phyloP scores from a whole-genome alignment of 2,797 vertebrate species.

The Meda fulgida region DNA sequence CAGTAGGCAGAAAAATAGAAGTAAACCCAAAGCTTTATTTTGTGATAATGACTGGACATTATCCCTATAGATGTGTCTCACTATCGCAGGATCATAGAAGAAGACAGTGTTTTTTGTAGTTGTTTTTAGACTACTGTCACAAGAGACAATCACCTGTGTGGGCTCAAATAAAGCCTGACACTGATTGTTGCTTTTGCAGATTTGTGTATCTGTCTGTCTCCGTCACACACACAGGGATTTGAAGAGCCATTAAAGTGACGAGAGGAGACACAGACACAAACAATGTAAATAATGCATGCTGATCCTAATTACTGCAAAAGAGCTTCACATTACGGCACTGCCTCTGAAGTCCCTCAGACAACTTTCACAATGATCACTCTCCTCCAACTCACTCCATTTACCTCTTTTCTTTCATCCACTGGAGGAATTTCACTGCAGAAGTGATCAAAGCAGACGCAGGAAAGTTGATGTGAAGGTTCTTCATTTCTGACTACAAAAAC shows the following conservation, averaged over 20 bases:
- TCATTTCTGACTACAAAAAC: slow-evolving; percentile 59
- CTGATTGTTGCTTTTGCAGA: slow-evolving; percentile 29
- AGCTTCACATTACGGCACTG: slow-evolving; percentile 29
- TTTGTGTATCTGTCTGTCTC: slow-evolving; percentile 30
- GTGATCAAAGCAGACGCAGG: slow-evolving; percentile 63
- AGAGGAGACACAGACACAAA: slow-evolving; percentile 31
- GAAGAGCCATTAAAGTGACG: slow-evolving; percentile 29
- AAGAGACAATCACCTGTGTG: slow-evolving; percentile 22
- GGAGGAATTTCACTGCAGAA: slow-evolving; percentile 58
- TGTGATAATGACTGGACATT: background rate
- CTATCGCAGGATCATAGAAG: slow-evolving; percentile 3
- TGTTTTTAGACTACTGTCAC: slow-evolving; percentile 33
- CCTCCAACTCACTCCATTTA: slow-evolving; percentile 32
- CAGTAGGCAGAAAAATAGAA: background rate
- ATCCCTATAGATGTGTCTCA: slow-evolving; percentile 11
- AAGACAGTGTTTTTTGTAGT: slow-evolving; percentile 35
- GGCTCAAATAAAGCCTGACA: slow-evolving; percentile 33
- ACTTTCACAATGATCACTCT: slow-evolving; percentile 32
- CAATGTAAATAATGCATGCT: slow-evolving; percentile 46
- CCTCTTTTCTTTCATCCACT: slow-evolving; percentile 53
- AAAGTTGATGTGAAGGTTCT: slow-evolving; percentile 57
- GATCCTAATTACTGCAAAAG: slow-evolving; percentile 52
- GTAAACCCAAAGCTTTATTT: no score
- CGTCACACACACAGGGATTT: background rate
- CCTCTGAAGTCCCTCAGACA: slow-evolving; percentile 40